These are phyloP conservation scores for Bubo bubo DNA, from an alignment of 2,113 vertebrate genomes.

Conservation along the genomic window DNA sequence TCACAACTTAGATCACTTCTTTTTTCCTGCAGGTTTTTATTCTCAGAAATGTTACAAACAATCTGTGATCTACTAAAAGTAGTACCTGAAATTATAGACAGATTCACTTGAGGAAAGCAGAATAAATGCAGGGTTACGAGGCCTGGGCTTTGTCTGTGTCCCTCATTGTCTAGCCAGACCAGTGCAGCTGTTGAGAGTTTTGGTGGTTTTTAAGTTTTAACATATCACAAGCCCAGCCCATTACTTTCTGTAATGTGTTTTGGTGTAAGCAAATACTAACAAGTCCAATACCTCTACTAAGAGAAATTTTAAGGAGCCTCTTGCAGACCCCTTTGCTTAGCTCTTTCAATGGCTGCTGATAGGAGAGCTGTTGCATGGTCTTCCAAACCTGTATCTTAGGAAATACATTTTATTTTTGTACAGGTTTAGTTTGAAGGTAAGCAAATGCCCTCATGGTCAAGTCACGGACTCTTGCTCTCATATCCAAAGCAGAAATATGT, in stretches of 20 bases:
- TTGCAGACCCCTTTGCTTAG: background rate
- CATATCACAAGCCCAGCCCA: background rate
- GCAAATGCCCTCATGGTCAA: background rate
- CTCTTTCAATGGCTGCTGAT: background rate
- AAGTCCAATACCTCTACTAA: background rate
- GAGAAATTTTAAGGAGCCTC: background rate
- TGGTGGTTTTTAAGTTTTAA: background rate
- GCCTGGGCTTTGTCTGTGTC: background rate
- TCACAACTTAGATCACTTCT: background rate
- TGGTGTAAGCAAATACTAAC: background rate
- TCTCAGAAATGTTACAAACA: background rate
- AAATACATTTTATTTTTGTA: background rate
- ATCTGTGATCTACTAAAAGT: background rate
- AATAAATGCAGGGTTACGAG: background rate
- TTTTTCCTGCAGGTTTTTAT: background rate
- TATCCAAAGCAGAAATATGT: background rate
- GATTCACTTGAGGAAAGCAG: background rate
- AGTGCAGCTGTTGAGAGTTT: background rate
- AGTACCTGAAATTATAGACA: slow-evolving; percentile 8
- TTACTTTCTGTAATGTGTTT: background rate
- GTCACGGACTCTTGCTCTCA: background rate
- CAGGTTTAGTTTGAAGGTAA: background rate
- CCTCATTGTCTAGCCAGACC: background rate
- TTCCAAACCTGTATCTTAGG: background rate
- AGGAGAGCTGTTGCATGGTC: background rate